These are phyloP conservation scores for Psophia crepitans DNA, from an alignment of 2,113 vertebrate species.

Conservation along the genomic window DNA sequence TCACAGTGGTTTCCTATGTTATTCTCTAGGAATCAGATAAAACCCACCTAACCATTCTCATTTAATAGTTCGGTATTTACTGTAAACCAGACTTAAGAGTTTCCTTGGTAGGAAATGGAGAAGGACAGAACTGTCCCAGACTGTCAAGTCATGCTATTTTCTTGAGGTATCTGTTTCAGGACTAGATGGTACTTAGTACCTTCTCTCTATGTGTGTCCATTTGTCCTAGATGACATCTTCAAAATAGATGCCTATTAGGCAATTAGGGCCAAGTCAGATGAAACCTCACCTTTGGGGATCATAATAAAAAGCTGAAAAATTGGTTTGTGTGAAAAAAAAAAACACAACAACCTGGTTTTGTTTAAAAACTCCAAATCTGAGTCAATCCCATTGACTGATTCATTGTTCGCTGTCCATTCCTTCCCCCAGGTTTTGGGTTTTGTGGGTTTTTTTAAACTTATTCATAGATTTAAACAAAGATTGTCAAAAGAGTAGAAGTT, in stretches of 20 bases:
- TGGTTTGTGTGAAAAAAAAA: accelerated
- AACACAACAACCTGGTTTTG: accelerated
- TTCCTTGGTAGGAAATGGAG: not conserved
- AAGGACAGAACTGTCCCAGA: not conserved
- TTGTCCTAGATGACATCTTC: not conserved
- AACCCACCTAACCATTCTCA: not conserved
- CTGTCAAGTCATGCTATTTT: not conserved
- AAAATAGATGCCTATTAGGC: not conserved
- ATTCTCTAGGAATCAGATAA: not conserved
- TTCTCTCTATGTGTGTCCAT: not conserved
- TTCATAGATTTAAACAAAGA: not conserved
- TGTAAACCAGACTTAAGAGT: not conserved
- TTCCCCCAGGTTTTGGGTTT: not conserved
- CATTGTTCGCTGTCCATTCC: not conserved
- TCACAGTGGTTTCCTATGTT: not conserved
- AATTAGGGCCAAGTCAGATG: not conserved
- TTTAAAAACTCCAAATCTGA: not conserved
- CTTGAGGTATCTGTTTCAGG: not conserved
- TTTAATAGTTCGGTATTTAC: not conserved
- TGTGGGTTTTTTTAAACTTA: not conserved
- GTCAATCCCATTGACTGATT: not conserved
- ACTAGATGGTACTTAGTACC: not conserved
- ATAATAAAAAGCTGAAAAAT: not conserved
- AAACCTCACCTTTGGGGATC: not conserved
- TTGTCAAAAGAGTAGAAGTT: not conserved